phyloP scores from a whole-genome alignment of 2,888 invertebrate species.

The Actias luna region DNA sequence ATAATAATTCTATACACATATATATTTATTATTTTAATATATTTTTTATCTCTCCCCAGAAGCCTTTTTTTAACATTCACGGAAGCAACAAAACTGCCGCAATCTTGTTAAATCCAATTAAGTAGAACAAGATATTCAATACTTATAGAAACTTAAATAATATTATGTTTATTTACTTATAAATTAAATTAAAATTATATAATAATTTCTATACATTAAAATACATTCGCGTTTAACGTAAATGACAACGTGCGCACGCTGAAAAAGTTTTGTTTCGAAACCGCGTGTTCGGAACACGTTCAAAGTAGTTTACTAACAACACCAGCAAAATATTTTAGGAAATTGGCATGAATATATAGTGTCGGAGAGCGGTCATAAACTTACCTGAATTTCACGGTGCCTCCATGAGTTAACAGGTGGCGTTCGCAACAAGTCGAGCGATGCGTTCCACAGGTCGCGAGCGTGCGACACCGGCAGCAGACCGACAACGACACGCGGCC shows the following conservation, averaged over 20 bases:
- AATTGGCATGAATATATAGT: slow-evolving; percentile 11
- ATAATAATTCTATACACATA: neutral
- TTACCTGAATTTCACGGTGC: slow-evolving; percentile 67
- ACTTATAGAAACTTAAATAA: neutral
- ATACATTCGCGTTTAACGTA: neutral
- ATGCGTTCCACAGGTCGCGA: slow-evolving; percentile 52
- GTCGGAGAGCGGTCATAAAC: slow-evolving; percentile 26
- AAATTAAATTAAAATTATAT: neutral
- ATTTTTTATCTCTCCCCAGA: neutral
- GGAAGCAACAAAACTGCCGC: slow-evolving; percentile 30
- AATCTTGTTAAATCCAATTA: slow-evolving; percentile 27
- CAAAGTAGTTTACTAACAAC: slow-evolving; percentile 2
- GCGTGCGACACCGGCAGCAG: slow-evolving; percentile 64
- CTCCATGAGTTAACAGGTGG: slow-evolving; percentile 77
- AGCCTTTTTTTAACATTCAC: neutral
- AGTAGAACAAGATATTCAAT: neutral
- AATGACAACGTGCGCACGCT: slow-evolving; percentile 5
- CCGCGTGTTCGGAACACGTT: slow-evolving; percentile 5
- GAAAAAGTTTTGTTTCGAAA: slow-evolving; percentile 10
- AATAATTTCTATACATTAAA: neutral
- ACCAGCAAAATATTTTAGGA: slow-evolving; percentile 7
- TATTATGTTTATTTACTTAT: neutral
- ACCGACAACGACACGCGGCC: slow-evolving; percentile 51
- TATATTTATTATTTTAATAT: neutral
- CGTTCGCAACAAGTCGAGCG: slow-evolving; percentile 71